Evolutionary conservation across 2,888 invertebrate genomes (phyloP).

Genomic region (Rotaria macrura): DNA sequence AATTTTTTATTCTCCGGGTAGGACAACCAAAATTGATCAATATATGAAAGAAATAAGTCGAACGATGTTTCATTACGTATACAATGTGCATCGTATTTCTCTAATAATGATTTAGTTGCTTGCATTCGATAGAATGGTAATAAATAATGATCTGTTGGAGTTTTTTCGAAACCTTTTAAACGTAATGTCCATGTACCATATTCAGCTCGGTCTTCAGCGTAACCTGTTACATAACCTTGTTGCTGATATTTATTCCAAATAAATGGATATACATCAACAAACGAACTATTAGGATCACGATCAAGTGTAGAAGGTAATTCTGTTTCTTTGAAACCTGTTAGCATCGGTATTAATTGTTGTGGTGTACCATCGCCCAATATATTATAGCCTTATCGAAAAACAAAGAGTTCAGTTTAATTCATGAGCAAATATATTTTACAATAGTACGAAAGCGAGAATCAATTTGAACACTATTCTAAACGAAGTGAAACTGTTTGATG

Average conservation of each 20-base stretch:
- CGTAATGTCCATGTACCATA: constrained; percentile 38
- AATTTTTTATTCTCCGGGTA: constrained; percentile 37
- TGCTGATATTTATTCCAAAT: constrained; percentile 43
- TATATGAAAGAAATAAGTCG: constrained; percentile 42
- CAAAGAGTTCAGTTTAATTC: too few species aligned
- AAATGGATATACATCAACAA: constrained; percentile 40
- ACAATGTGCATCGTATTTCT: background rate
- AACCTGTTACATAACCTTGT: constrained; percentile 39
- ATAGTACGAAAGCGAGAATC: too few species aligned
- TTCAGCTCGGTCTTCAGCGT: constrained; percentile 13
- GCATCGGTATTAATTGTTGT: background rate
- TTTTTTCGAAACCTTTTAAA: constrained; percentile 43
- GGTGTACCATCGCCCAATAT: constrained; percentile 5
- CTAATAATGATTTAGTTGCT: background rate
- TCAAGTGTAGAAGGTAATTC: background rate
- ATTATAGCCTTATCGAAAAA: background rate
- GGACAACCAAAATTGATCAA: constrained; percentile 29
- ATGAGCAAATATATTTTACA: too few species aligned
- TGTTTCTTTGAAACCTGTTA: background rate
- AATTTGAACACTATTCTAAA: too few species aligned
- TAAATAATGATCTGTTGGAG: constrained; percentile 48
- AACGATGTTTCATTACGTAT: constrained; percentile 35
- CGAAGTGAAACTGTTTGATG: too few species aligned
- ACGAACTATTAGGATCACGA: constrained; percentile 24
- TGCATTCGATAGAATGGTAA: constrained; percentile 34